Evolutionary conservation across 2,888 invertebrate species (phyloP), one percentile per base, ranked within the genome.

Genomic region (Diaperis boleti): DNA sequence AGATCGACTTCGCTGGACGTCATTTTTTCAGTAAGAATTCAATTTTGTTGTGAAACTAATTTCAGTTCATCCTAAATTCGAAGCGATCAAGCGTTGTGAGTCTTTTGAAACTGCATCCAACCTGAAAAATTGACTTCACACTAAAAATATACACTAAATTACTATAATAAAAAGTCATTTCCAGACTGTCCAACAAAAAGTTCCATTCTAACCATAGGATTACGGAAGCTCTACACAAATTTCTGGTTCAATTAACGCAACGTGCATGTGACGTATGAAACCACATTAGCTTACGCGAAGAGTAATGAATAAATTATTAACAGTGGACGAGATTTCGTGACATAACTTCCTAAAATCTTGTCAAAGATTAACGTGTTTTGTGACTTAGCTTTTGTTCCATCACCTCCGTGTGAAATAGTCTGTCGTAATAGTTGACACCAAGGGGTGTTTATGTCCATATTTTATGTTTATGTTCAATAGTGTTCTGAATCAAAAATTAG

Each of bases 71-170:
- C 57, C 33, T 26, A 47, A 61, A 61, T 37, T 45, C 41, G 33
- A 29, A 52, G 54, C 56, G 22, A 1, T 35, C 11, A 49, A 26
- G 62, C 55, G 62, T 49, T n/a, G 45, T 49, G 20, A 61, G 8
- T 20, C 61, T 55, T 55, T 61, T 29, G 45, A 62, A 56, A 44
- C 26, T 11, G 59, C 50, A 54, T 42, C 35, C 37, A 39, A 20
- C 39, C 41, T 61, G 55, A 55, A 61, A 47, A 61, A 61, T 61
- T 61, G 54, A 61, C 47, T 61, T 60, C 44, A 52, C 45, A 47
- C 45, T 45, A 13, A 45, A 57, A 57, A 26, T 57, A 39, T 39
- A 37, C 8, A 50, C 11, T 39, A 3, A 13, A 11, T 10, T 45
- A 14, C 10, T 45, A 14, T 14, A 13, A n/a, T 13, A 13, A 42